A percentile compares a stretch with the other conserved stretches of the same genome.
phyloP scores from a whole-genome alignment of 2,113 vertebrate genomes.

The Sardina pilchardus region DNA sequence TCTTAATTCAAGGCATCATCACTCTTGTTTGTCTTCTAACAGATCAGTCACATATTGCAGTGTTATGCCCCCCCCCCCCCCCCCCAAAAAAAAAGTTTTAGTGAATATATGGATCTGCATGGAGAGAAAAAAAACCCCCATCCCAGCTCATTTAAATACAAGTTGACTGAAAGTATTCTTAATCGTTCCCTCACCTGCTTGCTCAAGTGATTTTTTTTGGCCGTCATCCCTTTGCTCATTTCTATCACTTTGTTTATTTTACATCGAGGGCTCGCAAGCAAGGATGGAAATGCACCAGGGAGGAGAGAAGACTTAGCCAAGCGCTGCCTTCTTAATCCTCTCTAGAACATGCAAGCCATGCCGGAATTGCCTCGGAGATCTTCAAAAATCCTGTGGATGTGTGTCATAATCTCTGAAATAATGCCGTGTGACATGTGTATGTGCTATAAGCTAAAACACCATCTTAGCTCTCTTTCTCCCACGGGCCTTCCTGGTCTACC shows the following conservation, averaged over 20 bases:
- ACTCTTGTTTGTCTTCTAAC: background rate
- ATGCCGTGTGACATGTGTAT: background rate
- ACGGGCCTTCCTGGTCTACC: background rate
- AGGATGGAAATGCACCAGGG: background rate
- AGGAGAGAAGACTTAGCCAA: background rate
- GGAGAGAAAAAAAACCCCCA: no score
- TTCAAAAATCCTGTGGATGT: background rate
- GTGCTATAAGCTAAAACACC: background rate
- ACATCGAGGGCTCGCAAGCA: background rate
- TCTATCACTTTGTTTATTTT: background rate
- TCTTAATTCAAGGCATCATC: background rate
- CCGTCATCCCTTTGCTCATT: background rate
- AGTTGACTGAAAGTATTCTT: background rate
- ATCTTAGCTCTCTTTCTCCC: background rate
- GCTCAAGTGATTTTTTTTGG: background rate
- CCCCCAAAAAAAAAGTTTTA: background rate
- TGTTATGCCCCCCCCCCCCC: background rate
- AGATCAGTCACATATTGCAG: background rate
- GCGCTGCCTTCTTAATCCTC: background rate
- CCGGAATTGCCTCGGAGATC: background rate
- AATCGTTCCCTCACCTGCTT: background rate
- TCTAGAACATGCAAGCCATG: background rate
- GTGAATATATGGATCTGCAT: no score
- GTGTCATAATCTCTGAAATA: background rate
- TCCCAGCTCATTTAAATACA: background rate